Percentiles rank a stretch among this genome's conserved stretches.
phyloP scores from a whole-genome alignment of 2,797 vertebrate species.

The Lacerta agilis region DNA sequence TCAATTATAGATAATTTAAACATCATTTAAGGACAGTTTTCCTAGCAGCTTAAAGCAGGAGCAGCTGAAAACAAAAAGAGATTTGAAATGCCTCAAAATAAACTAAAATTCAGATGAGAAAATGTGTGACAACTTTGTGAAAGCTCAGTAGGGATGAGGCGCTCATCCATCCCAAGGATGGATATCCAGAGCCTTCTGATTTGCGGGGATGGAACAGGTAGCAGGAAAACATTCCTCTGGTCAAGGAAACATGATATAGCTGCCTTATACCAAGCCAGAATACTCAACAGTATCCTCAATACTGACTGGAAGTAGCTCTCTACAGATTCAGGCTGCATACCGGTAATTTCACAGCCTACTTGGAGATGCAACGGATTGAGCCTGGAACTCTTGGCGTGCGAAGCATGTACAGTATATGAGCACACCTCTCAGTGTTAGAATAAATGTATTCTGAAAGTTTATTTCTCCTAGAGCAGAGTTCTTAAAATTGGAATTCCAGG shows the following conservation, averaged over 20 bases:
- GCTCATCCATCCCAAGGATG: neutral
- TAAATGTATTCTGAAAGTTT: too few relatives aligned
- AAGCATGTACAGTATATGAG: too few relatives aligned
- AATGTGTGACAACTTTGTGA: neutral
- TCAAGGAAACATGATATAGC: neutral
- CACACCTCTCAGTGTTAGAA: too few relatives aligned
- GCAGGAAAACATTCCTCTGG: neutral
- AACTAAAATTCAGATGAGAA: neutral
- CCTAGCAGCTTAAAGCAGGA: neutral
- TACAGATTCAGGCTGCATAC: neutral
- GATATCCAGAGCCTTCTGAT: neutral
- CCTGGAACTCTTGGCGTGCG: neutral
- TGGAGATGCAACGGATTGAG: neutral
- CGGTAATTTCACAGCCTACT: neutral
- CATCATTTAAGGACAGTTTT: neutral
- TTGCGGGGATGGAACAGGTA: neutral
- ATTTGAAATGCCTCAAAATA: neutral
- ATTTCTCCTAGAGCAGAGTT: too few relatives aligned
- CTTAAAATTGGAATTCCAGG: too few relatives aligned
- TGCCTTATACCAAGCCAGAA: neutral
- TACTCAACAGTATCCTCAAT: neutral
- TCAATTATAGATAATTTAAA: neutral
- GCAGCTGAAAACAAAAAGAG: neutral
- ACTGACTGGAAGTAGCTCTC: neutral
- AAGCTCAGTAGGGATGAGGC: neutral